Base-by-base conservation (phyloP, 2,888 invertebrate genomes). In the Oxytorus armatus region DNA sequence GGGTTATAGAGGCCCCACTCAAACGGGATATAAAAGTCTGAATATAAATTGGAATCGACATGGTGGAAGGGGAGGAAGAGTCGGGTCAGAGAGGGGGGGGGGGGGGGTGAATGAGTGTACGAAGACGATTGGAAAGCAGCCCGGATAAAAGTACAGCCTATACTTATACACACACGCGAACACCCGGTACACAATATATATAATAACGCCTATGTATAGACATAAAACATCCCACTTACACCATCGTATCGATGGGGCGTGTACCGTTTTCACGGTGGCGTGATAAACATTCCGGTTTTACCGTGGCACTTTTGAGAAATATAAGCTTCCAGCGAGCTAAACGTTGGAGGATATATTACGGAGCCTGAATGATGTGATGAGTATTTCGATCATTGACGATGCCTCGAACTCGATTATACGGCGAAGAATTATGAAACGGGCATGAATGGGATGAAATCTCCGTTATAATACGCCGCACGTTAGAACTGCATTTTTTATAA, bases 31-130 rank as follows among this genome's bases (percentile, higher is more conserved):
- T 66, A 76, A 76, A 61, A 76, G 79, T 72, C 72, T 72, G 72
- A 76, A 73, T 73, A 66, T 73, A 73, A 77, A 80, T 80, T 80
- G 80, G 55, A 73, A 80, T 69, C 70, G 70, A 51, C 79, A 53
- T n/a, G n/a, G n/a, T n/a, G n/a, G n/a, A n/a, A n/a, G n/a, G n/a
- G n/a, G n/a, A n/a, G n/a, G n/a, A n/a, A n/a, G n/a, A n/a, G n/a
- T n/a, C n/a, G n/a, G n/a, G n/a, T n/a, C n/a, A n/a, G n/a, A n/a
- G n/a, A n/a, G n/a, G n/a, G n/a, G n/a, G 21, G 68, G n/a, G 14
- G 39, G 4, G 47, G 7, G 18, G 16, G 42, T 36, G 33, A 42
- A 42, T 55, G 55, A 7, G 69, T 55, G 57, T 25, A 47, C 21
- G 3, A 16, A 42, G 42, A 68, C 73, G 68, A 80, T 69, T 68